phyloP scores from a whole-genome alignment of 2,113 vertebrate species.

The Motacilla alba region DNA sequence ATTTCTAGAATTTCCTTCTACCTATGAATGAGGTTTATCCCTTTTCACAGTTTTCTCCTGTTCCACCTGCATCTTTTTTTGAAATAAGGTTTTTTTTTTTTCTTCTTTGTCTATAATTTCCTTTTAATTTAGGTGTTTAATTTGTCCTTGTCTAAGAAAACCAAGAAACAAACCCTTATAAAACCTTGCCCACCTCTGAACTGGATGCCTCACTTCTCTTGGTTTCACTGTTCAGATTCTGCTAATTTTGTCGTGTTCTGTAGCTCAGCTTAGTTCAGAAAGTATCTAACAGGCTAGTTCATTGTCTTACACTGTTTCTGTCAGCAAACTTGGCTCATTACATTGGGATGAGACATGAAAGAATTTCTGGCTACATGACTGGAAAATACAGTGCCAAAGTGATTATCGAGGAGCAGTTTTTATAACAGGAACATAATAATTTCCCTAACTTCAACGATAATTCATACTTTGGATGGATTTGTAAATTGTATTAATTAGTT shows the following conservation, averaged over 20 bases:
- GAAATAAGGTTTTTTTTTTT: not conserved
- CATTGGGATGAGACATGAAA: not conserved
- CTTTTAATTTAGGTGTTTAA: not conserved
- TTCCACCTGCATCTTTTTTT: not conserved
- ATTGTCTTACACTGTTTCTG: not conserved
- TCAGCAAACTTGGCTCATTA: not conserved
- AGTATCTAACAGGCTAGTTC: not conserved
- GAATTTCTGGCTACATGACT: not conserved
- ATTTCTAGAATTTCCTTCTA: not conserved
- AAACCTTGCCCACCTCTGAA: not conserved
- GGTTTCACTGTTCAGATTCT: not conserved
- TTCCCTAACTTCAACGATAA: not conserved
- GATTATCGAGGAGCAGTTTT: not conserved
- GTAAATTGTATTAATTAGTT: not conserved
- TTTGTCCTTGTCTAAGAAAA: not conserved
- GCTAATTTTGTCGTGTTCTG: not conserved
- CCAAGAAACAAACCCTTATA: not conserved
- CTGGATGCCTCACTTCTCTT: not conserved
- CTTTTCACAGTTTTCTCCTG: not conserved
- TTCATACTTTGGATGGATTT: not conserved
- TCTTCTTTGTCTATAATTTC: not conserved
- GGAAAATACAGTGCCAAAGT: not conserved
- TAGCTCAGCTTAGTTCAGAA: not conserved
- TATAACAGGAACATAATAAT: not conserved
- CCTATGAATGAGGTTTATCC: not conserved